Evolutionary conservation across 2,888 invertebrate species (phyloP), one percentile per base, ranked within the genome.

Genomic region (Drosophila macrospina): DNA sequence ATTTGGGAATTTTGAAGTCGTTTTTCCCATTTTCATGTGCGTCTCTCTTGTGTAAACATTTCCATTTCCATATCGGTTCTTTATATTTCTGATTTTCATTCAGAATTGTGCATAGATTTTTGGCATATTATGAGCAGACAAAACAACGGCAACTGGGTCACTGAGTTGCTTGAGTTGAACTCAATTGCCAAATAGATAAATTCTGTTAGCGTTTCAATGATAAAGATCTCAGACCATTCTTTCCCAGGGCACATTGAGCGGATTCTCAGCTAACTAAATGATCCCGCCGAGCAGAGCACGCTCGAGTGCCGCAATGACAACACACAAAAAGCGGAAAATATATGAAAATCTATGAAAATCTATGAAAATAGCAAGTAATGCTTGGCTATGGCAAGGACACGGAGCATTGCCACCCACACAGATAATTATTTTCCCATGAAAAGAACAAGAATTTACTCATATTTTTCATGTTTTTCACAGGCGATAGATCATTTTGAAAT

Each of bases 31-130:
- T 73, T 72, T 64, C 60, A 34, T 73, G 37, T 62, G 26, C 50
- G 61, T 69, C 68, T 20, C 20, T 69, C 68, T 67, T 74, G 66
- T 84, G 81, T 80, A 80, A 80, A 80, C 84, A 84, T 77, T 70
- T 77, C 70, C 56, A 20, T 54, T 66, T n/a, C 51, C 48, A 48
- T 44, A 52, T 52, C 47, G 24, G 41, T 28, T 30, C 20, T 39
- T n/a, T n/a, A n/a, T n/a, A n/a, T n/a, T n/a, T n/a, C n/a, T n/a
- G n/a, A n/a, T n/a, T 20, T 8, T 28, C 6, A n/a, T 13, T 13
- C 34, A n/a, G 34, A n/a, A 45, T 56, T 74, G 56, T 39, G 52
- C 65, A 80, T 74, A 72, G 69, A 72, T 68, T n/a, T 69, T 72
- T 79, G 75, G 70, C 69, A 68, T 63, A 66, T 74, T 65, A 74